Evolutionary conservation across 2,797 vertebrate species (phyloP), one percentile per base, ranked within the genome.

Genomic region (Triplophysa yarkandensis): DNA sequence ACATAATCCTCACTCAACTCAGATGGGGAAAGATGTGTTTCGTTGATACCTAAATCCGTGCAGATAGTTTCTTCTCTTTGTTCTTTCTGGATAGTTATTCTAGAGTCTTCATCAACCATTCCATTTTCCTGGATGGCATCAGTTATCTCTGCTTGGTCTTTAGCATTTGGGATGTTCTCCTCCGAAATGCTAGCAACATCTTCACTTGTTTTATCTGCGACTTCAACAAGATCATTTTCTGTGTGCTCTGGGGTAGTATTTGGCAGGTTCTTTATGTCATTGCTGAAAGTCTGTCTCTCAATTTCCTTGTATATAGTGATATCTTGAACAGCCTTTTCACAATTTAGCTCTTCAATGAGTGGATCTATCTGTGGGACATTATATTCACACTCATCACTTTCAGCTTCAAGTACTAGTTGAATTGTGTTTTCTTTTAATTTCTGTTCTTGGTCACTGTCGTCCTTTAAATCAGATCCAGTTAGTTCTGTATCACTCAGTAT

Each of bases 351-450:
- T 48, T n/a, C 66, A 28, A 8, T 14, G 2, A 16, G 10, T 61
- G 19, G 2, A 17, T 68, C 61, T 39, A 17, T 68, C 34, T 76
- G 66, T 19, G 34, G 16, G 34, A 41, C 32, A 30, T 60, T 21
- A 64, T 60, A 30, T 32, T 41, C 39, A 44, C 16, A 8, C 28
- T 50, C 30, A 21, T 55, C 32, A 19, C 52, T 2, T 48, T 34
- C 48, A 19, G 63, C 61, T 9, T 81, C 79, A 52, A 54, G 71
- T 23, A 68, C 41, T 27, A 71, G 3, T 46, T 52, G 64, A 57
- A 69, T 9, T 19, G 71, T 0, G 13, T 48, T 17, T 60, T 68
- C 68, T 9, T 34, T 4, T 0, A 84, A 69, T 4, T 60, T 73
- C 48, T 62, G 48, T 44, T 64, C 66, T 78, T 13, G 63, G 23